Evolutionary conservation across 92 coral and sea anemone genomes (phyloP).

Genomic region (Ricordea florida): DNA sequence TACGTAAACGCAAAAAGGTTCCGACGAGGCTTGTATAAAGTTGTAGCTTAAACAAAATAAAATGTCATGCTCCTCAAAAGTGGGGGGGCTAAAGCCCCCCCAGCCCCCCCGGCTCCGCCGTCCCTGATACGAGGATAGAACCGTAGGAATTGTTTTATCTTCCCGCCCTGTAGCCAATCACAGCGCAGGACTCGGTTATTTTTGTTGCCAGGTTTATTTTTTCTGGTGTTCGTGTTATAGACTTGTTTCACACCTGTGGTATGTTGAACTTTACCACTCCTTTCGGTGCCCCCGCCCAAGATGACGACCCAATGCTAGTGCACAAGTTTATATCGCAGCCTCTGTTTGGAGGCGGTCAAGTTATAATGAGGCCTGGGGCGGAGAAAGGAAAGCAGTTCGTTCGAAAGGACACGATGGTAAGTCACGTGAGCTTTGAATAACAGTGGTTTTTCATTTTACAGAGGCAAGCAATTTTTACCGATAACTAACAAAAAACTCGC

Average conservation of each 20-base stretch:
- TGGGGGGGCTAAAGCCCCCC: no score
- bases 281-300: conserved; percentile 47
- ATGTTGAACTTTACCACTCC: conserved; percentile 78
- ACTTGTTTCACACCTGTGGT: conserved; percentile 66
- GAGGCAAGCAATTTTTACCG: no score
- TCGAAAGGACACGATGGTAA: conserved; percentile 91
- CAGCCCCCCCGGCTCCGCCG: no score
- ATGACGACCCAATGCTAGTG: conserved; percentile 67
- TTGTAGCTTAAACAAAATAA: no score
- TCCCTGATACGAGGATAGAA: no score
- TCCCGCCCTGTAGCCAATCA: background rate
- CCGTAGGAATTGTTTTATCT: no score
- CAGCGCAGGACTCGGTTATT: background rate
- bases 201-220: background rate
- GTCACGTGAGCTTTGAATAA: background rate
- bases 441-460: background rate
- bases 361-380: conserved; percentile 81
- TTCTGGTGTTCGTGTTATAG: conserved; percentile 16
- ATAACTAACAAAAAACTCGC: no score
- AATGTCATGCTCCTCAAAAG: no score
- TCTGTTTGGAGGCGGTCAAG: conserved; percentile 86
- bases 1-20: no score
- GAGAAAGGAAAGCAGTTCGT: conserved; percentile 91
- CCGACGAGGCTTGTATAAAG: no score
- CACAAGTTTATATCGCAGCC: conserved; percentile 86